Percentiles rank a stretch among this genome's conserved stretches.
phyloP scores from a whole-genome alignment of 1,140 invertebrate species.

The Leptestheria dahalacensis region DNA sequence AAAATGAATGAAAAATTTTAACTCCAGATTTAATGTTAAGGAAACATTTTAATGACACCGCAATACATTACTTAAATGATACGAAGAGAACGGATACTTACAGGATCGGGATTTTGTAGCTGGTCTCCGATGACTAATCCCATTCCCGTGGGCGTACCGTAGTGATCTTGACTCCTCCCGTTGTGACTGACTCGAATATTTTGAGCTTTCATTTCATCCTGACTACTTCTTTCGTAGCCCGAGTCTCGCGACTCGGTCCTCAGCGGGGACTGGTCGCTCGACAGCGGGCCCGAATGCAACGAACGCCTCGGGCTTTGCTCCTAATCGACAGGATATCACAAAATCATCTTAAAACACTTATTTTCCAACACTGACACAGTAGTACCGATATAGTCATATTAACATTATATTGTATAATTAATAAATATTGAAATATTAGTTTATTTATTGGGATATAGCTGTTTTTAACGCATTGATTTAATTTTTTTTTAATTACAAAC shows the following conservation, averaged over 20 bases:
- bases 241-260: conserved; percentile 11
- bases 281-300: conserved; percentile 9
- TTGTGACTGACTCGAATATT: not conserved
- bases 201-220: conserved; percentile 1
- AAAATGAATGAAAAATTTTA: too few relatives aligned
- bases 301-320: conserved; percentile 18
- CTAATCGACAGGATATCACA: too few relatives aligned
- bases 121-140: conserved; percentile 54
- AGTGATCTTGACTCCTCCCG: conserved; percentile 15
- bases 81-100: conserved; percentile 25
- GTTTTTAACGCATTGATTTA: too few relatives aligned
- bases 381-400: too few relatives aligned
- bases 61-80: too few relatives aligned
- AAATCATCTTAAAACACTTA: too few relatives aligned
- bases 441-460: too few relatives aligned
- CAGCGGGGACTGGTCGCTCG: conserved; percentile 9
- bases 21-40: too few relatives aligned
- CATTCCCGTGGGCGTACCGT: conserved; percentile 18
- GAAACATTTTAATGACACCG: too few relatives aligned
- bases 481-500: too few relatives aligned
- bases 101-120: conserved; percentile 46
- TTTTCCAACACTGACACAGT: too few relatives aligned
- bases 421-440: not conserved
- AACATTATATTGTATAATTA: too few relatives aligned
- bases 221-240: not conserved